Percentiles rank a stretch among this genome's conserved stretches.
Conservation (phyloP, 2,113 vertebrate species). For the Sterna hirundo region DNA sequence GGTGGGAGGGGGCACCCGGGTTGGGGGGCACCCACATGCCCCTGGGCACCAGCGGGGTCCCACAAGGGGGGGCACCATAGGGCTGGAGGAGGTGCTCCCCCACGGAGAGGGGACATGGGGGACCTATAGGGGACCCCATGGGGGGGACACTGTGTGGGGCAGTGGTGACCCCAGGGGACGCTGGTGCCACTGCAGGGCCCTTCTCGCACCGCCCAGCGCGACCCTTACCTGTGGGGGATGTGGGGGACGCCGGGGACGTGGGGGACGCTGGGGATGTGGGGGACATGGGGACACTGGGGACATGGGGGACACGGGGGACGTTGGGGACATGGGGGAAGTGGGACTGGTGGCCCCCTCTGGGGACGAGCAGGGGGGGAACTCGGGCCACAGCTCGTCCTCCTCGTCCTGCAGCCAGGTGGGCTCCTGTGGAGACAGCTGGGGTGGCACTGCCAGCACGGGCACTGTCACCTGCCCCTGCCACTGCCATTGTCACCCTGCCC, state of each 20-base stretch:
- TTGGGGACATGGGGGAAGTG: neutral
- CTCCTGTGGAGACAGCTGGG: neutral
- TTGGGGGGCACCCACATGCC: too few relatives aligned
- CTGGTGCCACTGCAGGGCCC: fast-evolving
- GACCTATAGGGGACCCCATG: neutral
- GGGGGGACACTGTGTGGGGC: too few relatives aligned
- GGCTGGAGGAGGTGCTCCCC: neutral
- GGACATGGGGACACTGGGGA: neutral
- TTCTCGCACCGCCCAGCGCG: neutral
- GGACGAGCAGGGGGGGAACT: constrained; percentile 46
- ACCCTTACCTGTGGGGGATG: constrained; percentile 43
- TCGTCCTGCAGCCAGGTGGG: constrained; percentile 28
- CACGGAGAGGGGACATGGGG: too few relatives aligned
- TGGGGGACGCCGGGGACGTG: neutral
- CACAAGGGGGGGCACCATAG: neutral
- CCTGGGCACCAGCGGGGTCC: fast-evolving
- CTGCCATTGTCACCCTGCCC: neutral
- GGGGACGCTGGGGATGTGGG: neutral
- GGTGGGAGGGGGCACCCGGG: too few relatives aligned
- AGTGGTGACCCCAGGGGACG: neutral
- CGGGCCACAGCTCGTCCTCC: constrained; percentile 36
- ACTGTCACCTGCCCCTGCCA: neutral
- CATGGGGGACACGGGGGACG: neutral
- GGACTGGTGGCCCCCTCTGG: constrained; percentile 54
- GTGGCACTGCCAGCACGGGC: neutral